phyloP scores from a whole-genome alignment of 2,797 vertebrate species.

The Botia kubotai region DNA sequence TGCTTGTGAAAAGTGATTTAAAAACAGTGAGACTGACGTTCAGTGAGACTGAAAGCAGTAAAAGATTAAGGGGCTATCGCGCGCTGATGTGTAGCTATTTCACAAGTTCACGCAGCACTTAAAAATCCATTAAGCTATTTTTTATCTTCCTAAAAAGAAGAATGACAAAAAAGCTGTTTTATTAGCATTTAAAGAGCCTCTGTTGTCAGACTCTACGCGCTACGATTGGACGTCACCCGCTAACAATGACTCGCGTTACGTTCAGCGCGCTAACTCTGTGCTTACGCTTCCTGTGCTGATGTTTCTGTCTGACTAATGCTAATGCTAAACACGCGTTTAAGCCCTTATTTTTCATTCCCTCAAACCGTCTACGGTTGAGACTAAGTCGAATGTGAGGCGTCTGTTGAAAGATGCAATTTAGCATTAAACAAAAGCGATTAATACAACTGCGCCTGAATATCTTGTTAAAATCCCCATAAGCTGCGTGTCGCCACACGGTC shows the following conservation, averaged over 20 bases:
- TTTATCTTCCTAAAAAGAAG: neutral
- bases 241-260: slow-evolving; percentile 29
- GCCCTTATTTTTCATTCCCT: slow-evolving; percentile 35
- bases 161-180: slow-evolving; percentile 26
- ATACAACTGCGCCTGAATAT: neutral
- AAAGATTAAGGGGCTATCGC: neutral
- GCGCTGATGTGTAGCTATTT: neutral
- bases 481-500: neutral
- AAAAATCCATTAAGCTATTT: slow-evolving; percentile 24
- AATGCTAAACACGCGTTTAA: no score
- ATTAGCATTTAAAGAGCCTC: neutral
- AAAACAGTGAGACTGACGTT: no score
- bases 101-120: neutral
- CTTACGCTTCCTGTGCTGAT: slow-evolving; percentile 18
- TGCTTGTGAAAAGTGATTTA: no score
- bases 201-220: slow-evolving; percentile 18
- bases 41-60: no score
- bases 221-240: slow-evolving; percentile 27
- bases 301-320: no score
- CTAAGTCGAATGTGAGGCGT: slow-evolving; percentile 26
- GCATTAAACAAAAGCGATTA: slow-evolving; percentile 37
- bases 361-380: slow-evolving; percentile 17
- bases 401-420: slow-evolving; percentile 34
- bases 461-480: neutral
- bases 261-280: slow-evolving; percentile 4